Evolutionary conservation across 2,113 vertebrate genomes (phyloP), one percentile per base, ranked within the genome.

Genomic region (Pseudorhombus dupliciocellatus): DNA sequence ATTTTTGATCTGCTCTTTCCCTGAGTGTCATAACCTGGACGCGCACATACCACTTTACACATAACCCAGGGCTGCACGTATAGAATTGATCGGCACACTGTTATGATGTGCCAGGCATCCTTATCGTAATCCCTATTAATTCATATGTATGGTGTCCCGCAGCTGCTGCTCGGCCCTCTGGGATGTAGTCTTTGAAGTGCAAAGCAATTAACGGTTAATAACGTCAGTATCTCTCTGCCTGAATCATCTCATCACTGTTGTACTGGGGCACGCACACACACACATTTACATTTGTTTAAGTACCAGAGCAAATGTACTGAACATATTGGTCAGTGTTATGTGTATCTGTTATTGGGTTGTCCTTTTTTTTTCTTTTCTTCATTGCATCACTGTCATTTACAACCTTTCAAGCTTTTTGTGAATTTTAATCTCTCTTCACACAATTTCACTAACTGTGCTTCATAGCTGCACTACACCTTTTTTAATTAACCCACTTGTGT

Each of bases 151-250:
- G 76, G 52, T n/a, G 53, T 79, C 72, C 77, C 69, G 31, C 48
- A 1, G 48, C 46, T 60, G 75, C 59, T 44, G 46, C 80, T 59
- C 22, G 52, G 78, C 84, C 86, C 83, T 75, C 76, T 63, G 84
- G 88, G 83, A 84, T 42, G 21, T 31, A 69, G 53, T 54, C 87
- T 93, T 92, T 91, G 88, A 93, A 89, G 88, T 91, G 87, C 69
- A 83, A 85, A 91, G 85, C 85, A 92, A 91, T 93, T 91, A 93
- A 86, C 63, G 46, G 79, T 83, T 87, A 79, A 69, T 80, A 84
- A 79, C 69, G 57, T 79, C 77, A 70, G 70, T 76, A 78, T 90
- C 61, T 74, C 66, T 44, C 50, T 50, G 34, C 60, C 66, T 55
- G 51, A 70, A 70, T 62, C 73, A 58, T 56, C 51, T 46, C 42